Conservation (phyloP, 2,113 vertebrate genomes). For the Oncorhynchus gorbuscha region DNA sequence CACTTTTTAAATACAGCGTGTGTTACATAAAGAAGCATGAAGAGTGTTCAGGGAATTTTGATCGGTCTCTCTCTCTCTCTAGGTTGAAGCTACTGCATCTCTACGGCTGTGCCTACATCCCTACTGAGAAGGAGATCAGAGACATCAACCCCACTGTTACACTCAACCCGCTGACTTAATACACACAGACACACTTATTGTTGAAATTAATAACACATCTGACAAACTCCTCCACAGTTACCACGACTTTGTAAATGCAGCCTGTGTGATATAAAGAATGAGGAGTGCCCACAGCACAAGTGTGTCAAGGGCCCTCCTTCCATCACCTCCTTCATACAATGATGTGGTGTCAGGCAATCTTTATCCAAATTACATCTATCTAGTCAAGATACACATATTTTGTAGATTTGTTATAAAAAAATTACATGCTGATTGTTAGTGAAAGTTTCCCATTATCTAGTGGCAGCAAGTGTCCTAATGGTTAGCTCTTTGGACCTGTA, state of each 20-base stretch:
- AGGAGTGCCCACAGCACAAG: no score
- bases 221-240: neutral
- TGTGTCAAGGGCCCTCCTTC: no score
- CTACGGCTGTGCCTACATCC: conserved; percentile 52
- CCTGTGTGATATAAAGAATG: no score
- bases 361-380: neutral
- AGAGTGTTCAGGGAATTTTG: no score
- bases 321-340: neutral
- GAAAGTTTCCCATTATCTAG: neutral
- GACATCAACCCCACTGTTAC: conserved; percentile 47
- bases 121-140: conserved; percentile 51
- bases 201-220: neutral
- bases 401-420: neutral
- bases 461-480: no score
- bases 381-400: neutral
- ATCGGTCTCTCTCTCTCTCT: neutral
- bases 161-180: conserved; percentile 44
- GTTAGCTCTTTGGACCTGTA: no score
- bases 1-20: no score
- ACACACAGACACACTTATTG: neutral
- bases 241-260: no score
- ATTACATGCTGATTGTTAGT: no score
- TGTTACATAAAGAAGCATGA: no score
- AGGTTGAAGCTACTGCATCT: conserved; percentile 67
- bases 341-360: neutral